Evolutionary conservation across 2,888 invertebrate genomes (phyloP).

Genomic region (Anagyrus pseudococci): DNA sequence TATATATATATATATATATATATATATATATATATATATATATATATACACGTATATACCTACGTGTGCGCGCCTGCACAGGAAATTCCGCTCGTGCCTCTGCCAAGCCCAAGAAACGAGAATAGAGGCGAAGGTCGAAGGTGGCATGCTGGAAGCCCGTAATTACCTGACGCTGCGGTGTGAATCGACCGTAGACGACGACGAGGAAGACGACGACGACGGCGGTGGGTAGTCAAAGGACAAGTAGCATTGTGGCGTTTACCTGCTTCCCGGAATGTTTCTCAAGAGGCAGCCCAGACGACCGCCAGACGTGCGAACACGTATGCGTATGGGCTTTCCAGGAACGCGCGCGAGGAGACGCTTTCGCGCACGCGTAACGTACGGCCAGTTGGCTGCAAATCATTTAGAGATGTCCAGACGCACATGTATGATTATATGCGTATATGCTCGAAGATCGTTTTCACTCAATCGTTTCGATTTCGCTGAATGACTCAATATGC

Average conservation of each 20-base stretch:
- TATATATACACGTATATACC: too few species aligned
- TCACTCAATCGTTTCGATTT: too few species aligned
- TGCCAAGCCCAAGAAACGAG: not conserved
- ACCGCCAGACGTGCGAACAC: constrained; percentile 8
- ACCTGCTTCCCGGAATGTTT: constrained; percentile 29
- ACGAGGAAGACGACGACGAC: not conserved
- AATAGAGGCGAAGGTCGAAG: constrained; percentile 25
- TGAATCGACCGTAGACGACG: constrained; percentile 1
- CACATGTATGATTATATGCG: too few species aligned
- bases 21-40: too few species aligned
- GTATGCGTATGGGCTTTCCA: not conserved
- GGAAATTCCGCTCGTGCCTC: constrained; percentile 25
- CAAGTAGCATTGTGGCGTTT: constrained; percentile 1
- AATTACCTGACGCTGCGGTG: not conserved
- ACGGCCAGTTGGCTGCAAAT: too few species aligned
- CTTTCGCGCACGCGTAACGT: too few species aligned
- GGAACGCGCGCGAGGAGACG: too few species aligned
- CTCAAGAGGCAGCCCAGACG: constrained; percentile 8
- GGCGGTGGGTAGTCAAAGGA: constrained; percentile 13
- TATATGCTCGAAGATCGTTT: too few species aligned
- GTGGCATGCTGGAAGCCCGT: not conserved
- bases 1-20: too few species aligned
- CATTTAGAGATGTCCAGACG: too few species aligned
- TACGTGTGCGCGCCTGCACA: not conserved
- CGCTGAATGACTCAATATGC: too few species aligned